Percentiles rank a stretch among this genome's conserved stretches.
These are phyloP conservation scores for Hemichromis elongatus DNA, from an alignment of 2,113 vertebrate species.

Conservation along the genomic window DNA sequence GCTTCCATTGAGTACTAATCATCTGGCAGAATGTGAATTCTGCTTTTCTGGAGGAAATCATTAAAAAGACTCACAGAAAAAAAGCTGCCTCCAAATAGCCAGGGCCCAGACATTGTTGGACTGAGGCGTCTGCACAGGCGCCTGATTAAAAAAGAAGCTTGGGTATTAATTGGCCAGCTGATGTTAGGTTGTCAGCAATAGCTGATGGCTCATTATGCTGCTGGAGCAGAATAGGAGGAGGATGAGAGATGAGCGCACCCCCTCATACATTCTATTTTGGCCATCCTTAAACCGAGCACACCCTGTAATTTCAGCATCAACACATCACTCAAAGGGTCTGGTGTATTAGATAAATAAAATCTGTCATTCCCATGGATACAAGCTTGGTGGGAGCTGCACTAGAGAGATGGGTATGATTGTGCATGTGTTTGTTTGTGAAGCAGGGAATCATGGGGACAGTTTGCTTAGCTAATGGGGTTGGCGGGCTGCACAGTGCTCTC, in stretches of 20 bases:
- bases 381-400: neutral
- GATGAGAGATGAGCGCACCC: conserved; percentile 32
- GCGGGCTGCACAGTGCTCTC: conserved; percentile 49
- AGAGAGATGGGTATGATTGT: conserved; percentile 17
- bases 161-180: conserved; percentile 67
- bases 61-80: conserved; percentile 24
- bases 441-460: conserved; percentile 57
- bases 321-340: conserved; percentile 44
- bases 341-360: conserved; percentile 50
- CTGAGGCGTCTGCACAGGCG: conserved; percentile 49
- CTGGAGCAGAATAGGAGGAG: conserved; percentile 42
- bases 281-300: conserved; percentile 30
- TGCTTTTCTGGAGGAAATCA: conserved; percentile 52
- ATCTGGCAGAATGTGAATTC: conserved; percentile 49
- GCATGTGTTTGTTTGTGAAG: conserved; percentile 45
- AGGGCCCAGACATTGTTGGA: conserved; percentile 44
- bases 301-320: conserved; percentile 53
- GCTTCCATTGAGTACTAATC: conserved; percentile 47
- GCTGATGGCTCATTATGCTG: conserved; percentile 61
- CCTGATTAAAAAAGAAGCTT: conserved; percentile 64
- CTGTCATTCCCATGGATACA: conserved; percentile 26
- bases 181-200: conserved; percentile 65
- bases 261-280: conserved; percentile 31
- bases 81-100: conserved; percentile 28
- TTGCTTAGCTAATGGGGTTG: conserved; percentile 65